Conservation (phyloP, 2,888 invertebrate species). For the Auanema freiburgensis region DNA sequence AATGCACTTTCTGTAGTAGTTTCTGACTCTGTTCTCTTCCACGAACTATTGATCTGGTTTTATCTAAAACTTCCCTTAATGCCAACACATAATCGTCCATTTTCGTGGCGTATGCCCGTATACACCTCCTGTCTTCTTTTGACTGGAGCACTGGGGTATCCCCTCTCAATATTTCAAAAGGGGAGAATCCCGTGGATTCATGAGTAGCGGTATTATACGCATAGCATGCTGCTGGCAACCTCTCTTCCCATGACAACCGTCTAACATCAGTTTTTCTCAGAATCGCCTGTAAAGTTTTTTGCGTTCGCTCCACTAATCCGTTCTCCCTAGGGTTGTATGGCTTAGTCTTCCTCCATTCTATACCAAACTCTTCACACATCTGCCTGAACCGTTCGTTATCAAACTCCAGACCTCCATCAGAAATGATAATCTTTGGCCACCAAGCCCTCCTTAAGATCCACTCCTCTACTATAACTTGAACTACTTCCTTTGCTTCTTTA, state of each 20-base stretch:
- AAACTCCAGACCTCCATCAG: constrained; percentile 28
- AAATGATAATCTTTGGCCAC: constrained; percentile 17
- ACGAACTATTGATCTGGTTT: constrained; percentile 8
- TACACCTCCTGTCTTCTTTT: too few relatives aligned
- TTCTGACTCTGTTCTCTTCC: constrained; percentile 15
- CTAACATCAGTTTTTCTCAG: constrained; percentile 20
- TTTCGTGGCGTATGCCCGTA: constrained; percentile 5
- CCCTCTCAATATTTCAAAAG: constrained; percentile 3
- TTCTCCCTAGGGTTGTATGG: constrained; percentile 35
- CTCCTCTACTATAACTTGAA: constrained; percentile 13
- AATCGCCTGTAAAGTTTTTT: constrained; percentile 21
- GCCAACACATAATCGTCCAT: constrained; percentile 18
- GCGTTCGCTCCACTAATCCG: constrained; percentile 32
- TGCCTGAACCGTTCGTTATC: constrained; percentile 15
- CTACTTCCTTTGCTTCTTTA: constrained; percentile 25
- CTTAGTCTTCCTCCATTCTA: constrained; percentile 16
- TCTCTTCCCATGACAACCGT: constrained; percentile 28
- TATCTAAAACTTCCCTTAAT: neutral
- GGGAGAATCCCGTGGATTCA: constrained; percentile 23
- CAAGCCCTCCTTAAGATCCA: constrained; percentile 25
- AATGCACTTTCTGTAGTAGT: constrained; percentile 9
- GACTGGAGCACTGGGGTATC: neutral
- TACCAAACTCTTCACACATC: constrained; percentile 15
- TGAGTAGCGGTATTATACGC: constrained; percentile 33
- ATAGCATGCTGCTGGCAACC: constrained; percentile 25